These are phyloP conservation scores for Scotopteryx bipunctaria DNA, from an alignment of 2,888 invertebrate genomes.

Conservation along the genomic window DNA sequence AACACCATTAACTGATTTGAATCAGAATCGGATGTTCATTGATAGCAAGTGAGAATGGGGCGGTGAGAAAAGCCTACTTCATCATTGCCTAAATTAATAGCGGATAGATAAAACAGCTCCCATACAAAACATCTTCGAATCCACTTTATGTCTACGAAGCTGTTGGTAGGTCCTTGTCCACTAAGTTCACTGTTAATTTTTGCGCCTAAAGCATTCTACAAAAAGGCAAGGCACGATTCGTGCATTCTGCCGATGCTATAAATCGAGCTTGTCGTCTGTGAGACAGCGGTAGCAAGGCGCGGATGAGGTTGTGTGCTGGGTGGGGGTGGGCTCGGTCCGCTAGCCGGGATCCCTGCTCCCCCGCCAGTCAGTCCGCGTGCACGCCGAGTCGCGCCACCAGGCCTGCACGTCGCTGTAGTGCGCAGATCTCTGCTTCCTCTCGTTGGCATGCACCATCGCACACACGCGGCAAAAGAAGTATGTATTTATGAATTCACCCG, in stretches of 20 bases:
- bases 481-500: slow-evolving; percentile 98
- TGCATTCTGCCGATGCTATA: slow-evolving; percentile 18
- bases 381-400: slow-evolving; percentile 93
- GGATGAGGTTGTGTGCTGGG: slow-evolving; percentile 9
- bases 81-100: slow-evolving; percentile 6
- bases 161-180: neutral
- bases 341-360: slow-evolving; percentile 48
- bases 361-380: slow-evolving; percentile 84
- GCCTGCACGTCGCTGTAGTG: slow-evolving; percentile 93
- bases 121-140: slow-evolving; percentile 6
- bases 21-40: too few relatives aligned
- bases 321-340: neutral
- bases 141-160: slow-evolving; percentile 1
- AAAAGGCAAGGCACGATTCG: slow-evolving; percentile 12
- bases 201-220: slow-evolving; percentile 12
- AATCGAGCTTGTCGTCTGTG: slow-evolving; percentile 21
- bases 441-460: slow-evolving; percentile 90
- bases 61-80: neutral
- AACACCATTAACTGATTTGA: neutral
- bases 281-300: slow-evolving; percentile 17
- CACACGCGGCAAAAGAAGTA: slow-evolving; percentile 97
- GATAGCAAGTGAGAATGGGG: too few relatives aligned
- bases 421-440: slow-evolving; percentile 66
- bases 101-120: slow-evolving; percentile 2
- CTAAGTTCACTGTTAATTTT: slow-evolving; percentile 6